Percentiles rank a stretch among this genome's conserved stretches.
phyloP scores from a whole-genome alignment of 2,797 vertebrate genomes.

The Sebastes taczanowskii region DNA sequence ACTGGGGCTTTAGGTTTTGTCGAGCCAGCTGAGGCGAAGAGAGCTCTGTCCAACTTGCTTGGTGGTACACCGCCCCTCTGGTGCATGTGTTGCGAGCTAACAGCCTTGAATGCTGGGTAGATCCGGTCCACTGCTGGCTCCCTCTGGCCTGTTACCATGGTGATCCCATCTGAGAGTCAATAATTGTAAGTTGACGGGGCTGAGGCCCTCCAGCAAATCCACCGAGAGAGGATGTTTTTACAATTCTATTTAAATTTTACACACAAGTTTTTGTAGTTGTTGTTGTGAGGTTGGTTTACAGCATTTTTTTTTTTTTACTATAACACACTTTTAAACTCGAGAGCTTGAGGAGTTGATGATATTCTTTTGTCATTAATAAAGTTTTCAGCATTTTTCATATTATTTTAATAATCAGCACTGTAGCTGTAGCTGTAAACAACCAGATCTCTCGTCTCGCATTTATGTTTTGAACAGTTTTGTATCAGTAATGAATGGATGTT shows the following conservation, averaged over 20 bases:
- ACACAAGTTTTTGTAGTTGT: background rate
- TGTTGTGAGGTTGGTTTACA: background rate
- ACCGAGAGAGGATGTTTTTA: constrained; percentile 14
- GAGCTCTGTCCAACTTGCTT: background rate
- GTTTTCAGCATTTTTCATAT: background rate
- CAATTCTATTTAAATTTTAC: background rate
- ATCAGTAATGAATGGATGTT: constrained; percentile 21
- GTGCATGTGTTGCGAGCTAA: constrained; percentile 29
- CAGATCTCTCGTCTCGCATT: background rate
- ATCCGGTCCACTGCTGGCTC: constrained; percentile 45
- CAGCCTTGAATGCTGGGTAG: constrained; percentile 21
- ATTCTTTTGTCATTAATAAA: background rate
- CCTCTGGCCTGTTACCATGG: constrained; percentile 70
- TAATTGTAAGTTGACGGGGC: constrained; percentile 55
- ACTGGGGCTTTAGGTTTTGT: background rate
- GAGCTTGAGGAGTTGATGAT: background rate
- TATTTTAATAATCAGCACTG: background rate
- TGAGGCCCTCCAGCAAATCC: constrained; percentile 33
- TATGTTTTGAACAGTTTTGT: background rate
- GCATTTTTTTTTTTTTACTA: background rate
- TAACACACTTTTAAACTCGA: background rate
- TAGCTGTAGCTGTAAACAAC: background rate
- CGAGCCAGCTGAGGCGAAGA: background rate
- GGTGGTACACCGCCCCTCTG: background rate
- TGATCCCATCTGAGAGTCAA: constrained; percentile 61